Conservation (phyloP, 2,113 vertebrate species). For the Gadus chalcogrammus region DNA sequence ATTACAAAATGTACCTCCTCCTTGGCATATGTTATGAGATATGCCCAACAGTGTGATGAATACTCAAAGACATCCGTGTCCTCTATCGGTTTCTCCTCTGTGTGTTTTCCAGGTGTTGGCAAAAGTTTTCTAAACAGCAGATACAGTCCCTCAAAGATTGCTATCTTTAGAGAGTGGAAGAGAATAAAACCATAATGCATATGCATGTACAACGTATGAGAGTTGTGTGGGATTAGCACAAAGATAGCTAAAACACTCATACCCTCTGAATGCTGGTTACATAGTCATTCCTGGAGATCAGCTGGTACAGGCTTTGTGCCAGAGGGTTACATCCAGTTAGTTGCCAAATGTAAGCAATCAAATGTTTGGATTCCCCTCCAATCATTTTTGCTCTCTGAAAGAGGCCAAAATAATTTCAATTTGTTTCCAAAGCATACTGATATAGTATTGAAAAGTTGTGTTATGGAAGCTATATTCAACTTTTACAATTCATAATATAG, state of each 20-base stretch:
- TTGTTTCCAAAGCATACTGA: too few species aligned
- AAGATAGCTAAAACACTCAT: not conserved
- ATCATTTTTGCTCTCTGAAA: not conserved
- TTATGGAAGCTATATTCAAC: too few species aligned
- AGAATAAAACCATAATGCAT: too few species aligned
- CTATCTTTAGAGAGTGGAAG: constrained; percentile 37
- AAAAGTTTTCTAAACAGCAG: constrained; percentile 62
- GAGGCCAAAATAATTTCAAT: constrained; percentile 4
- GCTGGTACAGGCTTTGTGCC: constrained; percentile 55
- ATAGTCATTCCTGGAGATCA: constrained; percentile 35
- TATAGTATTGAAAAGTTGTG: too few species aligned
- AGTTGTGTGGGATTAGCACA: too few species aligned
- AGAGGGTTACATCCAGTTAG: constrained; percentile 59
- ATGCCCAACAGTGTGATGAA: constrained; percentile 58
- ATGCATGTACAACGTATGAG: too few species aligned
- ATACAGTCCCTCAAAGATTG: constrained; percentile 61
- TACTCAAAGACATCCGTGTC: constrained; percentile 62
- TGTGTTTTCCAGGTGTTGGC: constrained; percentile 25
- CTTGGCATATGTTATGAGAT: constrained; percentile 52
- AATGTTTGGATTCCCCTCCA: not conserved
- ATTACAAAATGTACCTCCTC: constrained; percentile 21
- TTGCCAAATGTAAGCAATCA: constrained; percentile 44
- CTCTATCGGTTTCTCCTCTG: constrained; percentile 24
- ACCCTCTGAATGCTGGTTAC: constrained; percentile 54
- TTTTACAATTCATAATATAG: too few species aligned